Percentiles rank a stretch among this genome's conserved stretches.
These are phyloP conservation scores for Melanchra persicariae DNA, from an alignment of 2,888 invertebrate genomes.

Conservation along the genomic window DNA sequence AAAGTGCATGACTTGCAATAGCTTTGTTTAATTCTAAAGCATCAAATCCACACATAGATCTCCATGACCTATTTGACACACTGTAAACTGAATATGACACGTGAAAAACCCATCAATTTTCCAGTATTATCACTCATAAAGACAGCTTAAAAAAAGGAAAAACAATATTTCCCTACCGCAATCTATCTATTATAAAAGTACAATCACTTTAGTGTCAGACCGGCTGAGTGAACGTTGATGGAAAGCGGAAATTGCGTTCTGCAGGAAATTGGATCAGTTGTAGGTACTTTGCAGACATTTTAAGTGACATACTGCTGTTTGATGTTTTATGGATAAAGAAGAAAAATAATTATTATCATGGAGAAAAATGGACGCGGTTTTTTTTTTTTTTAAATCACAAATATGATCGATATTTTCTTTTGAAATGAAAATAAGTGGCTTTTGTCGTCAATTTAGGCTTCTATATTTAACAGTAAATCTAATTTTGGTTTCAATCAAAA, in stretches of 20 bases:
- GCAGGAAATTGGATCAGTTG: constrained; percentile 36
- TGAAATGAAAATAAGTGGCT: too few species aligned
- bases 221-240: constrained; percentile 36
- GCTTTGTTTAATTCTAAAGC: too few species aligned
- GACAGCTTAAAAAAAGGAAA: not conserved
- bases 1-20: too few species aligned
- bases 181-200: constrained; percentile 39
- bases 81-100: not conserved
- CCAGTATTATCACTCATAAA: not conserved
- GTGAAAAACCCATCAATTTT: not conserved
- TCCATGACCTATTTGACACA: too few species aligned
- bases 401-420: not conserved
- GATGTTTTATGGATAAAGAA: not conserved
- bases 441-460: too few species aligned
- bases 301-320: constrained; percentile 33
- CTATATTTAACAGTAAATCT: too few species aligned
- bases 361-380: not conserved
- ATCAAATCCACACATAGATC: not conserved
- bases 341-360: not conserved
- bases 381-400: not conserved
- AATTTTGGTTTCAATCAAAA: too few species aligned
- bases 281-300: constrained; percentile 27
- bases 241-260: constrained; percentile 51
- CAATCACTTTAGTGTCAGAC: constrained; percentile 47
- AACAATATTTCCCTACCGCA: constrained; percentile 24